A percentile compares a stretch with the other conserved stretches of the same genome.
phyloP scores from a whole-genome alignment of 2,797 vertebrate genomes.

The Bradypus variegatus region DNA sequence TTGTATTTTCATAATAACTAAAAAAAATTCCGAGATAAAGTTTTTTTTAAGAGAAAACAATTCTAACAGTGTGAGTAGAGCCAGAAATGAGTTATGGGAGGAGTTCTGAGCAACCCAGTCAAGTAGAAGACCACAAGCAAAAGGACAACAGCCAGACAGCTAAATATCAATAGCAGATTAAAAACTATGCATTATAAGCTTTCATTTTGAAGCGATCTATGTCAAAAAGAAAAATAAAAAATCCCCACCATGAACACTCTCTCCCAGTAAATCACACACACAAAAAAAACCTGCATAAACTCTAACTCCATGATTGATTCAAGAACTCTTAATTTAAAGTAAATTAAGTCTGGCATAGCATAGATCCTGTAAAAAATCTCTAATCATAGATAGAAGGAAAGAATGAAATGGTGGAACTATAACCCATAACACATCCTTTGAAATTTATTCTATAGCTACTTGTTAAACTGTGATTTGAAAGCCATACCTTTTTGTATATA shows the following conservation, averaged over 20 bases:
- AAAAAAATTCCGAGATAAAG: not conserved
- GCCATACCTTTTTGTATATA: no score
- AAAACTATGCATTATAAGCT: not conserved
- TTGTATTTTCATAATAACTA: not conserved
- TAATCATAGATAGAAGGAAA: not conserved
- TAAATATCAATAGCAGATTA: not conserved
- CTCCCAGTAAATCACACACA: not conserved
- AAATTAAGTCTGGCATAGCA: not conserved
- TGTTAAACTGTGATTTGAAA: no score
- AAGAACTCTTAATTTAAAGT: slow-evolving; percentile 11
- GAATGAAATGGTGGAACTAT: no score
- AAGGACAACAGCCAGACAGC: not conserved
- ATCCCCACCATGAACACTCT: not conserved
- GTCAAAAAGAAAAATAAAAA: not conserved
- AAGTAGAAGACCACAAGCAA: slow-evolving; percentile 4
- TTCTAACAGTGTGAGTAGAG: not conserved
- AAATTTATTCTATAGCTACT: no score
- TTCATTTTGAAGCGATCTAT: not conserved
- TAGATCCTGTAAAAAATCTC: not conserved
- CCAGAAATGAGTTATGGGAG: not conserved
- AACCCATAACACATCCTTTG: no score
- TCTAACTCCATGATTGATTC: not conserved
- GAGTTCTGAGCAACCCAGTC: not conserved
- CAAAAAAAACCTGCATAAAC: not conserved
- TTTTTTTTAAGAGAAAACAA: slow-evolving; percentile 8